Base-by-base conservation (phyloP, 2,888 invertebrate genomes). In the Conops quadrifasciatus region DNA sequence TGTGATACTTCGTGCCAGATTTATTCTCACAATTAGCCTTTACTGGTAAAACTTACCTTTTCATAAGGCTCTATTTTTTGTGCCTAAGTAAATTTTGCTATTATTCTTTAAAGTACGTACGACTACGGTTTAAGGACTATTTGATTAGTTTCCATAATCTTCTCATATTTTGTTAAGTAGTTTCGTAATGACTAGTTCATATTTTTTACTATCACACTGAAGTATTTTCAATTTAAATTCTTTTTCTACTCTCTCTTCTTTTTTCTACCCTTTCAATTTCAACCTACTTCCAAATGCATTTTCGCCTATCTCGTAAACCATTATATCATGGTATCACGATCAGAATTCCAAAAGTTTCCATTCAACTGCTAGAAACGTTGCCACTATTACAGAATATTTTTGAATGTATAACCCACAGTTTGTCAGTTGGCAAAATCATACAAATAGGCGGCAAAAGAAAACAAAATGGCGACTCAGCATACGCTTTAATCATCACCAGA, bases 361-460 rank as follows among this genome's bases (percentile, higher is more conserved):
- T 36, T 36, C 36, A 36, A 36, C 4, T 4, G 36, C 36, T 36
- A 36, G 36, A 36, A 36, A 9, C 36, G 9, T 36, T 36, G 5
- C 36, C 36, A 36, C 5, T 9, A 9, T 36, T 36, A 36, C 5
- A 9, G 36, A 36, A 36, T 36, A 36, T 36, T 36, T 9, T 36
- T 36, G 36, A 36, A 36, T 36, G 36, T 36, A 36, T 9, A 36
- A 7, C 9, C 36, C 4, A 36, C 9, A 36, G 11, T 58, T 36
- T 62, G 19, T 62, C 9, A 21, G 11, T 45, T 47, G 21, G 4
- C 28, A 67, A 68, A 73, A 72, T 76, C 75, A 76, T 76, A 75
- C 75, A 67, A 75, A 80, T 78, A 77, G 78, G 74, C 81, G 82
- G 78, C 79, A 78, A 77, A 77, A 75, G 73, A 76, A 70, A 80